Percentiles rank a stretch among this genome's conserved stretches.
These are phyloP conservation scores for Nibea albiflora DNA, from an alignment of 2,113 vertebrate genomes.

Conservation along the genomic window DNA sequence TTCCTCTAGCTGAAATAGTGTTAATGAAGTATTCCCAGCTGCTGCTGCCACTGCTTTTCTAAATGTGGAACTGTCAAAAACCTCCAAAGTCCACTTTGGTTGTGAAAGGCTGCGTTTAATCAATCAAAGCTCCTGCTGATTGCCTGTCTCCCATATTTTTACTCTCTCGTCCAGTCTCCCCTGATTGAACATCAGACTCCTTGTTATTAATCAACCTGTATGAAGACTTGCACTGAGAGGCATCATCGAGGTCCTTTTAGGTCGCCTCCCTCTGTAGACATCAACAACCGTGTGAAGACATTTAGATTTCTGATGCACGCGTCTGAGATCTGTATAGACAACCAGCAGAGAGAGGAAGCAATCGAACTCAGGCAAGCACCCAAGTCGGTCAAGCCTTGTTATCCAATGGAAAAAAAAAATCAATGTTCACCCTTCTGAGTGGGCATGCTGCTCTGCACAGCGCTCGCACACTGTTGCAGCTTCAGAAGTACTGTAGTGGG, in stretches of 20 bases:
- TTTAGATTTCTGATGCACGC: conserved; percentile 46
- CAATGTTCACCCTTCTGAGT: conserved; percentile 69
- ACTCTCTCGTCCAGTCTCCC: neutral
- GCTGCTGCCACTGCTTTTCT: neutral
- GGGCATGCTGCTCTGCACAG: conserved; percentile 55
- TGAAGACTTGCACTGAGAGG: conserved; percentile 11
- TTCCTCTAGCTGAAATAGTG: conserved; percentile 30
- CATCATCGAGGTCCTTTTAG: conserved; percentile 4
- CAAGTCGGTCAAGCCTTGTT: conserved; percentile 74
- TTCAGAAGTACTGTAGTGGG: neutral
- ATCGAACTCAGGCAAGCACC: conserved; percentile 71
- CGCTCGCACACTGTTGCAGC: conserved; percentile 22
- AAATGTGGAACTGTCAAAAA: conserved; percentile 33
- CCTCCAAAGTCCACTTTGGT: conserved; percentile 13
- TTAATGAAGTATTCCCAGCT: conserved; percentile 42
- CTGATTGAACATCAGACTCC: conserved; percentile 45
- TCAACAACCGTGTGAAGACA: conserved; percentile 32
- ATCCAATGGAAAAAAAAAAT: conserved; percentile 55
- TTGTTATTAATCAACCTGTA: conserved; percentile 54
- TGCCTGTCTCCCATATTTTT: conserved; percentile 11
- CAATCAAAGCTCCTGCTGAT: conserved; percentile 51
- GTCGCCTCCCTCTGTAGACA: conserved; percentile 7
- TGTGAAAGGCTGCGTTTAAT: conserved; percentile 38
- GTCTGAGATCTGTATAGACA: conserved; percentile 53
- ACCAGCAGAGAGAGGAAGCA: conserved; percentile 60